phyloP scores from a whole-genome alignment of 2,797 vertebrate genomes.

The Sternotherus odoratus region DNA sequence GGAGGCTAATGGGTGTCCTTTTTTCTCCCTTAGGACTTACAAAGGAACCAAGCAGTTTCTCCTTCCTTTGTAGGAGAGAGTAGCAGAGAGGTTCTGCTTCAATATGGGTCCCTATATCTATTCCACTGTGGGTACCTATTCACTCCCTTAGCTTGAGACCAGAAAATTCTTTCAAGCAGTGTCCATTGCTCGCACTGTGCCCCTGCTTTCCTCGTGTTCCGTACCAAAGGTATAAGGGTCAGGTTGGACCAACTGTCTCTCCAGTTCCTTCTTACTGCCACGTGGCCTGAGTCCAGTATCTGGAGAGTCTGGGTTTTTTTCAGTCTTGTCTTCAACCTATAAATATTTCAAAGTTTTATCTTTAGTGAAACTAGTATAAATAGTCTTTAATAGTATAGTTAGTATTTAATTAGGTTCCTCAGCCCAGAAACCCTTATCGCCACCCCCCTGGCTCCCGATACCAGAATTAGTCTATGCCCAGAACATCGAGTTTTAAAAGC shows the following conservation, averaged over 20 bases:
- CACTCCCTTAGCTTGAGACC: not conserved
- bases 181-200: not conserved
- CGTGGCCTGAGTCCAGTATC: not conserved
- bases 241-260: not conserved
- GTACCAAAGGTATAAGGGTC: not conserved
- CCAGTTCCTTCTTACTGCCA: not conserved
- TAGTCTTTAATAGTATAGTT: too few relatives aligned
- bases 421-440: too few relatives aligned
- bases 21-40: slow-evolving; percentile 29
- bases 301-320: too few relatives aligned
- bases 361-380: too few relatives aligned
- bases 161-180: not conserved
- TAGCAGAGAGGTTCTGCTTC: slow-evolving; percentile 5
- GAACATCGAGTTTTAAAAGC: not conserved
- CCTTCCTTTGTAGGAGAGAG: slow-evolving; percentile 19
- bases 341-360: too few relatives aligned
- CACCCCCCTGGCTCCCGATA: not conserved
- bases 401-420: too few relatives aligned
- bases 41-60: slow-evolving; percentile 46
- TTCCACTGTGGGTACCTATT: not conserved
- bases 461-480: not conserved
- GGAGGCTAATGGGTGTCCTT: not conserved
- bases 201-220: not conserved
- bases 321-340: too few relatives aligned
- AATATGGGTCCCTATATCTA: not conserved